A percentile compares a stretch with the other conserved stretches of the same genome.
Evolutionary conservation across 2,113 vertebrate genomes (phyloP).

Genomic region (Erpornis zantholeuca): DNA sequence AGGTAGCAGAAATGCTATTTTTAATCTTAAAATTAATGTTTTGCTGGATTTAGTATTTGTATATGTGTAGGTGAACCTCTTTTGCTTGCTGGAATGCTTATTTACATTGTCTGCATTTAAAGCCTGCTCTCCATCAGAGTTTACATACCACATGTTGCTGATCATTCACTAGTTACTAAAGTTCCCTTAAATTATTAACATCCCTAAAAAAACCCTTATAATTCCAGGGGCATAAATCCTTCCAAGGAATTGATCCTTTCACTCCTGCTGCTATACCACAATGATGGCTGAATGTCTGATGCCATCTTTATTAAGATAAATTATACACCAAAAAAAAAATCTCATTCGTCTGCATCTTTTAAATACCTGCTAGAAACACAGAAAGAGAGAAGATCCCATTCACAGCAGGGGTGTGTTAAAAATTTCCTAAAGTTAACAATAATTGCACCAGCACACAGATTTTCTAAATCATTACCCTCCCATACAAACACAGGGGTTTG

Average conservation of each 20-base stretch:
- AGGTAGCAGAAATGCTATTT: neutral
- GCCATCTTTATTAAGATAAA: constrained; percentile 18
- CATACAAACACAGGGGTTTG: constrained; percentile 40
- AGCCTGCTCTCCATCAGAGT: neutral
- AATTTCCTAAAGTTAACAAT: constrained; percentile 64
- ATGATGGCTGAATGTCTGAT: neutral
- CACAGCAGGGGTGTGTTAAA: constrained; percentile 19
- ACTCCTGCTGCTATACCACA: neutral
- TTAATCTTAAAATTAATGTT: constrained; percentile 1
- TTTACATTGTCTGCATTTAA: constrained; percentile 14
- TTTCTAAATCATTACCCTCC: constrained; percentile 70
- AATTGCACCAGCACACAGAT: constrained; percentile 61
- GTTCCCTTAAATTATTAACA: constrained; percentile 16
- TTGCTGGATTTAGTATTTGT: neutral
- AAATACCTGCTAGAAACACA: constrained; percentile 65
- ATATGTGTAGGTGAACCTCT: neutral
- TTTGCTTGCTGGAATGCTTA: neutral
- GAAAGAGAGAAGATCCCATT: constrained; percentile 54
- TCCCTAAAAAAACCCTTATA: neutral
- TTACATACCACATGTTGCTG: constrained; percentile 52
- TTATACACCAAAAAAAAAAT: neutral
- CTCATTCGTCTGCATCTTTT: neutral
- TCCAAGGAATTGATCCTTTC: constrained; percentile 5
- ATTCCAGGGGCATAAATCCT: neutral
- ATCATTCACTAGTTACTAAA: neutral